phyloP scores from a whole-genome alignment of 2,797 vertebrate species.

The Sebastes minor region DNA sequence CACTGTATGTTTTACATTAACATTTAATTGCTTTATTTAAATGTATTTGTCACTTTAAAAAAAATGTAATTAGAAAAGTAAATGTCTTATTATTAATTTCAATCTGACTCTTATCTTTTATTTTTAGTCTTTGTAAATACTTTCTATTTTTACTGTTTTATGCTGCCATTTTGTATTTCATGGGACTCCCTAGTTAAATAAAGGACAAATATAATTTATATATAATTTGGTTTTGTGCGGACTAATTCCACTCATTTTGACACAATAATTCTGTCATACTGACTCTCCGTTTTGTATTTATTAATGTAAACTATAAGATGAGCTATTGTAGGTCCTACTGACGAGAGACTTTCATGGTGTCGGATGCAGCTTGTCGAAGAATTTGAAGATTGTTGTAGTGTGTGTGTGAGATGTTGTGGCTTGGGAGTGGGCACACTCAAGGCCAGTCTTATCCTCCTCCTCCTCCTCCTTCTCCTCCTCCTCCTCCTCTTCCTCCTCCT shows the following conservation, averaged over 20 bases:
- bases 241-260: background rate
- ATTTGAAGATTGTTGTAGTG: slow-evolving; percentile 14
- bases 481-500: too few relatives aligned
- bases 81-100: background rate
- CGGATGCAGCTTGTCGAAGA: slow-evolving; percentile 1
- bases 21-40: background rate
- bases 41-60: background rate
- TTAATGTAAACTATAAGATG: background rate
- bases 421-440: slow-evolving; percentile 64
- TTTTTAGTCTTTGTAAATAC: background rate
- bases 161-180: background rate
- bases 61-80: background rate
- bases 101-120: background rate
- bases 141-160: background rate
- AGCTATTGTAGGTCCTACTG: background rate
- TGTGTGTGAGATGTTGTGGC: slow-evolving; percentile 65
- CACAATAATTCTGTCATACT: background rate
- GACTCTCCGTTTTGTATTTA: background rate
- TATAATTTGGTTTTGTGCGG: background rate
- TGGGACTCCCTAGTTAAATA: background rate
- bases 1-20: too few relatives aligned
- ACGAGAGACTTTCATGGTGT: background rate
- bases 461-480: slow-evolving; percentile 42
- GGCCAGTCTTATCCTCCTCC: slow-evolving; percentile 58
- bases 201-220: background rate